Conservation (phyloP, 2,797 vertebrate genomes). For the Xenopus petersii region DNA sequence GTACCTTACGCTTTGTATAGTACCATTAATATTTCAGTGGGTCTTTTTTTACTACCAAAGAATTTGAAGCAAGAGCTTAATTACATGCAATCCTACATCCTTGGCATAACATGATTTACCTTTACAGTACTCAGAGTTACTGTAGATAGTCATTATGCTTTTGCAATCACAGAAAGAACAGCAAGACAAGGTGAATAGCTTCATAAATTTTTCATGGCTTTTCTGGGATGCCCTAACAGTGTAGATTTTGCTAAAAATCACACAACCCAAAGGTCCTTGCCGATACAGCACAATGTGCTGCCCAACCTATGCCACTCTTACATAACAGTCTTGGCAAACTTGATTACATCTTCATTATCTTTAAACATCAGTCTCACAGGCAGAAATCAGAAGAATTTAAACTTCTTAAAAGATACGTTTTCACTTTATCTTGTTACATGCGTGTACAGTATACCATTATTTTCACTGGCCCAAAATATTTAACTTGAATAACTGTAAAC, state of each 20-base stretch:
- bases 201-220: constrained; percentile 25
- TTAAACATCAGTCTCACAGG: too few species aligned
- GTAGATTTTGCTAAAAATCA: background rate
- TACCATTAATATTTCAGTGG: constrained; percentile 22
- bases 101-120: constrained; percentile 35
- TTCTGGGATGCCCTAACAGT: background rate
- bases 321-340: background rate
- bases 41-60: constrained; percentile 25
- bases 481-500: too few species aligned
- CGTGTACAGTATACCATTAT: too few species aligned
- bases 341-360: too few species aligned
- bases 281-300: background rate
- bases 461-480: too few species aligned
- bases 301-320: background rate
- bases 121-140: constrained; percentile 15
- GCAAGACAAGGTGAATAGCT: constrained; percentile 21
- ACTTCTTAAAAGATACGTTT: too few species aligned
- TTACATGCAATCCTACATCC: constrained; percentile 27
- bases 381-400: too few species aligned
- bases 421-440: too few species aligned
- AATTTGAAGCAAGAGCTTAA: constrained; percentile 24
- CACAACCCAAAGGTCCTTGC: constrained; percentile 1
- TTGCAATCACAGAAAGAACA: constrained; percentile 25
- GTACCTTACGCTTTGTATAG: background rate
- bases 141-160: constrained; percentile 32